These are phyloP conservation scores for Eurypyga helias DNA, from an alignment of 2,113 vertebrate species.

Conservation along the genomic window DNA sequence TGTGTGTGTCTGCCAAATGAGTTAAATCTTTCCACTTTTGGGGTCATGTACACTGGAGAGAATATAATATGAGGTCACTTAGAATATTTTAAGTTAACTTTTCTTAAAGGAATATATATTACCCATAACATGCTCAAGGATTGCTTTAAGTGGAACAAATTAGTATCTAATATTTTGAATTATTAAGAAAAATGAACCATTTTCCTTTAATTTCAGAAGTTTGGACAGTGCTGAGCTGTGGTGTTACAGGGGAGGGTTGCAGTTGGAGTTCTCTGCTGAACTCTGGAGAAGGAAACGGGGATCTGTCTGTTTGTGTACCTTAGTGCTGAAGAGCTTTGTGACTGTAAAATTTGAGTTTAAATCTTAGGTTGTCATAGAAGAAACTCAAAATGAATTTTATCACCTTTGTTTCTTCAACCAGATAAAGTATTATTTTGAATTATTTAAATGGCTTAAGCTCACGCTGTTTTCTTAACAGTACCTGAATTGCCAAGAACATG, in stretches of 20 bases:
- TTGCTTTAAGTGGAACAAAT: neutral
- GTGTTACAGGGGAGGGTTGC: neutral
- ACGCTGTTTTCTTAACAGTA: neutral
- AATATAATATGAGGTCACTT: neutral
- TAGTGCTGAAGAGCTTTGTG: neutral
- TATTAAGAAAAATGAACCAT: neutral
- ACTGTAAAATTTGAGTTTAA: neutral
- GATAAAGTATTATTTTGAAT: neutral
- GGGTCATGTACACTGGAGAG: neutral
- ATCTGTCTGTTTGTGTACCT: neutral
- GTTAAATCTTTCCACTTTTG: neutral
- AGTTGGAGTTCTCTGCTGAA: neutral
- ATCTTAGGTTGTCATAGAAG: neutral
- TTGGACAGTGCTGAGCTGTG: neutral
- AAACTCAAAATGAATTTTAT: neutral
- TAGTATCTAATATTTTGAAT: neutral
- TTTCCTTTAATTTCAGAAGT: neutral
- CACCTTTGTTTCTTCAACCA: neutral
- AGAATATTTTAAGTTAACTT: neutral
- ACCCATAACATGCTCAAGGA: neutral
- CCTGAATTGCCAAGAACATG: neutral
- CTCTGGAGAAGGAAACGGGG: neutral
- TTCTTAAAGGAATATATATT: neutral
- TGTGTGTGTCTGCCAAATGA: neutral
- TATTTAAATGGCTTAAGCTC: neutral